A percentile compares a stretch with the other conserved stretches of the same genome.
These are phyloP conservation scores for Brachymystax lenok DNA, from an alignment of 2,797 vertebrate species.

Conservation along the genomic window DNA sequence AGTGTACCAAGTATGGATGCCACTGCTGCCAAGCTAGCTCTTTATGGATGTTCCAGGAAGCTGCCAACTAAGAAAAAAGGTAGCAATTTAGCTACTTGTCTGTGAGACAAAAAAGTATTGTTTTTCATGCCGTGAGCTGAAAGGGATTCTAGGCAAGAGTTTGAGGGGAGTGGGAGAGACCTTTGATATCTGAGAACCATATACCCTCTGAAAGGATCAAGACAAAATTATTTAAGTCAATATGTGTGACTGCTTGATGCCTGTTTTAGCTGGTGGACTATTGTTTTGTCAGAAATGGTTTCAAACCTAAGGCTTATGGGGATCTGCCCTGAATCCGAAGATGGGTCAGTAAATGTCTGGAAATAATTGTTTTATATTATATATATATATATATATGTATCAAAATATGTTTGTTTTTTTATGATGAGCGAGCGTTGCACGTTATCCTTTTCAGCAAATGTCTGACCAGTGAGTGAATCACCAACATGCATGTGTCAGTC, in stretches of 20 bases:
- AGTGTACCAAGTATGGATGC: constrained; percentile 29
- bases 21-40: constrained; percentile 25
- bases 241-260: constrained; percentile 58
- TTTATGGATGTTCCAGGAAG: constrained; percentile 30
- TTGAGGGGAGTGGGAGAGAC: constrained; percentile 54
- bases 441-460: constrained; percentile 13
- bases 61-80: constrained; percentile 38
- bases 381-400: too few species aligned
- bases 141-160: constrained; percentile 69
- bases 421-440: too few species aligned
- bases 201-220: constrained; percentile 65
- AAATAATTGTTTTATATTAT: constrained; percentile 49
- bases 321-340: constrained; percentile 5
- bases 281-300: constrained; percentile 52
- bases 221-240: constrained; percentile 64
- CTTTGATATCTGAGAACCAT: constrained; percentile 77
- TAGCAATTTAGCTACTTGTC: constrained; percentile 41
- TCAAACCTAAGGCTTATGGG: constrained; percentile 21
- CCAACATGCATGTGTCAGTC: constrained; percentile 10
- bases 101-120: constrained; percentile 66
- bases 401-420: constrained; percentile 15
- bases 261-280: constrained; percentile 43
- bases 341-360: constrained; percentile 21
- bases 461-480: constrained; percentile 25
- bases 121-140: constrained; percentile 72